Evolutionary conservation across 2,113 vertebrate species (phyloP).

Genomic region (Triplophysa tibetana): DNA sequence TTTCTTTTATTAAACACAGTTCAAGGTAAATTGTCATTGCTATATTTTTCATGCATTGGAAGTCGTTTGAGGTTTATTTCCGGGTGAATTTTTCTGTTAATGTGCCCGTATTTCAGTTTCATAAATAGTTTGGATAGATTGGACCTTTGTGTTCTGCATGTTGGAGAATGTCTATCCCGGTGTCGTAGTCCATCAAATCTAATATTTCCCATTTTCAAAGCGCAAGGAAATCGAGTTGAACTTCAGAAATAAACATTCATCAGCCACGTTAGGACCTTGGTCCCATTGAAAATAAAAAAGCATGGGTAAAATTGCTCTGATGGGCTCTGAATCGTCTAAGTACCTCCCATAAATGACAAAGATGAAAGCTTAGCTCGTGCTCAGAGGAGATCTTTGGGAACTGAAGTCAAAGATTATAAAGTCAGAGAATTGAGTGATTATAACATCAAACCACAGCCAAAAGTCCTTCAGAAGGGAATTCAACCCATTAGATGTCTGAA

Average conservation of each 20-base stretch:
- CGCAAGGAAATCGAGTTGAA: neutral
- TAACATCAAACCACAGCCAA: neutral
- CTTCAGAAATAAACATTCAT: neutral
- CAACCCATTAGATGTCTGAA: constrained; percentile 15
- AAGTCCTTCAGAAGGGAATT: constrained; percentile 10
- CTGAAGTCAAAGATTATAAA: neutral
- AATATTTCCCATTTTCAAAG: neutral
- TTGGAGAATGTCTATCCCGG: too few species aligned
- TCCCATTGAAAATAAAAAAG: neutral
- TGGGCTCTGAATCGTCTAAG: neutral
- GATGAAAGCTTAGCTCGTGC: constrained; percentile 20
- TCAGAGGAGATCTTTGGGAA: constrained; percentile 19
- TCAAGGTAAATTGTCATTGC: too few species aligned
- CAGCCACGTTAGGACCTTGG: neutral
- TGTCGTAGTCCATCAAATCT: neutral
- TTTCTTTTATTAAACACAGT: neutral
- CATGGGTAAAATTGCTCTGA: neutral
- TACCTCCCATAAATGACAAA: neutral
- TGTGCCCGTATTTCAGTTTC: too few species aligned
- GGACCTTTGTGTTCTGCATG: too few species aligned
- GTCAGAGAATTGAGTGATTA: constrained; percentile 4
- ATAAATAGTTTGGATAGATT: too few species aligned
- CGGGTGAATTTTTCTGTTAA: too few species aligned
- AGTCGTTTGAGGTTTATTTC: too few species aligned
- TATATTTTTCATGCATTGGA: too few species aligned